phyloP scores from a whole-genome alignment of 2,113 vertebrate genomes.

The Pseudopipra pipra region DNA sequence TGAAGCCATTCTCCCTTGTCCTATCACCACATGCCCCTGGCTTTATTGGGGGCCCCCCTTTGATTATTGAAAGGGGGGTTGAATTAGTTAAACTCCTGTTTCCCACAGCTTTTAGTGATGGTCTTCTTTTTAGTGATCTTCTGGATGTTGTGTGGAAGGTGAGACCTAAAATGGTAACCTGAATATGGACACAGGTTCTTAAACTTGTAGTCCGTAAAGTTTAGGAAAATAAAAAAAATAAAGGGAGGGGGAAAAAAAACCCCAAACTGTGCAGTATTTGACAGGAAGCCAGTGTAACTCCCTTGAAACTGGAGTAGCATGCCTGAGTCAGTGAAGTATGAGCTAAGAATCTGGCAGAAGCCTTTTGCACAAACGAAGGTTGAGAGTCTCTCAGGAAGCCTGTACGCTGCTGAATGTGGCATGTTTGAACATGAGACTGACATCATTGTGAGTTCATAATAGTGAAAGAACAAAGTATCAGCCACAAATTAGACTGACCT shows the following conservation, averaged over 20 bases:
- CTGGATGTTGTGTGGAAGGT: not conserved
- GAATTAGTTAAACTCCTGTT: not conserved
- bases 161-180: not conserved
- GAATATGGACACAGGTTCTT: not conserved
- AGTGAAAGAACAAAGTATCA: slow-evolving; percentile 56
- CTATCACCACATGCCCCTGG: not conserved
- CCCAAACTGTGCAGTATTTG: not conserved
- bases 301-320: slow-evolving; percentile 53
- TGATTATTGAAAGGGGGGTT: not conserved
- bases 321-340: slow-evolving; percentile 55
- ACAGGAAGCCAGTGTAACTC: slow-evolving; percentile 32
- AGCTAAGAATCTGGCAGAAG: slow-evolving; percentile 61
- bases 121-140: not conserved
- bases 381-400: slow-evolving; percentile 63
- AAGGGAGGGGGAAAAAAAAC: fast-evolving
- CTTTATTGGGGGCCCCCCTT: not conserved
- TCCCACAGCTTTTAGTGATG: not conserved
- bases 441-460: slow-evolving; percentile 62
- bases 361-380: slow-evolving; percentile 58
- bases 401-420: slow-evolving; percentile 22
- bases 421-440: slow-evolving; percentile 65
- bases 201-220: not conserved
- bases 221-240: not conserved
- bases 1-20: not conserved
- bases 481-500: slow-evolving; percentile 65